A percentile compares a stretch with the other conserved stretches of the same genome.
These are phyloP conservation scores for Cosmorhoe ocellata DNA, from an alignment of 2,888 invertebrate species.

Conservation along the genomic window DNA sequence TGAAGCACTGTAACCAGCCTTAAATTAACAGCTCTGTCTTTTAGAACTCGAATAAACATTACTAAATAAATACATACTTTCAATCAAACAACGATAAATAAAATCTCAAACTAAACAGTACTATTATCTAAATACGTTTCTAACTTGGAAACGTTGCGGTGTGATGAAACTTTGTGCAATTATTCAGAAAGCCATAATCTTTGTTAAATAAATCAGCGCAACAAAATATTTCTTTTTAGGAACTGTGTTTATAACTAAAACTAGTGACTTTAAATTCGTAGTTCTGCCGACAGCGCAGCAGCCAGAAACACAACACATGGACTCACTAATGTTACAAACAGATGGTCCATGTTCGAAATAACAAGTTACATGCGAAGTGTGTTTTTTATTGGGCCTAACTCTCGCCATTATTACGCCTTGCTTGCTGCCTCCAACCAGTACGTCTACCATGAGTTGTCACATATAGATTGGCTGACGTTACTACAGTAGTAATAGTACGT, in stretches of 20 bases:
- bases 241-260: slow-evolving; percentile 60
- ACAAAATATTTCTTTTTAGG: slow-evolving; percentile 53
- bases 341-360: neutral
- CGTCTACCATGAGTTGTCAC: too few species aligned
- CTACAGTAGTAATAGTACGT: too few species aligned
- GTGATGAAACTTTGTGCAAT: slow-evolving; percentile 35
- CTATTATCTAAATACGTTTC: slow-evolving; percentile 22
- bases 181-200: slow-evolving; percentile 46
- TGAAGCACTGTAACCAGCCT: too few species aligned
- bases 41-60: slow-evolving; percentile 15
- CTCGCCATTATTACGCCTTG: too few species aligned
- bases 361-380: neutral
- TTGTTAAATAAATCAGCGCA: slow-evolving; percentile 33
- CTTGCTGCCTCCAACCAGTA: too few species aligned
- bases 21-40: slow-evolving; percentile 16
- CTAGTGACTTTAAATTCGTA: slow-evolving; percentile 65
- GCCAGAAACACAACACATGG: too few species aligned
- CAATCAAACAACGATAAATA: slow-evolving; percentile 34
- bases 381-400: too few species aligned
- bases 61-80: slow-evolving; percentile 30
- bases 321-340: too few species aligned
- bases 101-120: slow-evolving; percentile 31
- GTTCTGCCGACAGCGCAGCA: slow-evolving; percentile 11
- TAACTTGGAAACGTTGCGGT: slow-evolving; percentile 23
- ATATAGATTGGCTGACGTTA: too few species aligned